phyloP scores from a whole-genome alignment of 2,797 vertebrate species.

The Carcharodon carcharias region DNA sequence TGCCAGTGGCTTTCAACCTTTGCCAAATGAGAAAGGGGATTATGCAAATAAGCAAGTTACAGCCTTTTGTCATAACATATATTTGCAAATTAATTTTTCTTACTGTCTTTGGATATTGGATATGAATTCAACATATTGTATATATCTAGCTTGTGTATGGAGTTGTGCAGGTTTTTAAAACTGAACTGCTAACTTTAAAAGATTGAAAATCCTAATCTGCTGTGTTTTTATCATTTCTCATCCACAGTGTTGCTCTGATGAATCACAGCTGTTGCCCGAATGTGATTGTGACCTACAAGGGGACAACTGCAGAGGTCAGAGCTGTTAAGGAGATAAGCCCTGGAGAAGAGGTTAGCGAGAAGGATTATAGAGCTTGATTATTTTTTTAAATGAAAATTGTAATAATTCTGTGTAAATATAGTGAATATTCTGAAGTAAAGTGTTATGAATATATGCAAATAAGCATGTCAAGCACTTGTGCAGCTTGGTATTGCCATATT shows the following conservation, averaged over 20 bases:
- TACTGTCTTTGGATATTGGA: background rate
- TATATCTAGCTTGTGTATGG: background rate
- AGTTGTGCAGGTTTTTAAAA: slow-evolving; percentile 28
- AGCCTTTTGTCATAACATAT: no score
- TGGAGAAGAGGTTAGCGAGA: slow-evolving; percentile 81
- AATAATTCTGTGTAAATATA: background rate
- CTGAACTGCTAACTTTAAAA: background rate
- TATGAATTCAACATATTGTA: background rate
- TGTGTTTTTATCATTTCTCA: background rate
- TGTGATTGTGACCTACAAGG: slow-evolving; percentile 87
- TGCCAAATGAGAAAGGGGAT: background rate
- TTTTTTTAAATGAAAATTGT: background rate
- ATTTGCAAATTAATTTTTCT: background rate
- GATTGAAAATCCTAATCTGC: background rate
- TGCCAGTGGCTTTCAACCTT: background rate
- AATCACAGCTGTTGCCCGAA: slow-evolving; percentile 94
- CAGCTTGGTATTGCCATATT: background rate
- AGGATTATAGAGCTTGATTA: background rate
- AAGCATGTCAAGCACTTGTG: background rate
- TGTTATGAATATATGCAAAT: background rate
- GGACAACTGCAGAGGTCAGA: slow-evolving; percentile 77
- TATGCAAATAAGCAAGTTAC: background rate
- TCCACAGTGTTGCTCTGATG: slow-evolving; percentile 77
- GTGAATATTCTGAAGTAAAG: background rate
- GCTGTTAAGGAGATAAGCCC: slow-evolving; percentile 76